These are phyloP conservation scores for Lemur catta DNA, from an alignment of 2,797 vertebrate species.

Conservation along the genomic window DNA sequence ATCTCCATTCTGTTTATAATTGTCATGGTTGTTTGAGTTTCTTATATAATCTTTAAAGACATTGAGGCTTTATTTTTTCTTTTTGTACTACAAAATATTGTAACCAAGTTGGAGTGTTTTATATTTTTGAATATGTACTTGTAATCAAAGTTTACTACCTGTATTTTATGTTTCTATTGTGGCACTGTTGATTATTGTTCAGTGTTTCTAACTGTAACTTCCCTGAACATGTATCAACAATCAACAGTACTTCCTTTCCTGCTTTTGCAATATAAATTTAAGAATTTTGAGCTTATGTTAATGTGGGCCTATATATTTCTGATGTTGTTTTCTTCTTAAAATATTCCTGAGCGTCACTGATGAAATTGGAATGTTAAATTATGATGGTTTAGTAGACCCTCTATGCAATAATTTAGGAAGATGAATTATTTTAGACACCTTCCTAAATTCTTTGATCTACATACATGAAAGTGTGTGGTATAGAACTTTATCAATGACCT, in stretches of 20 bases:
- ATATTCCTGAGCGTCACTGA: neutral
- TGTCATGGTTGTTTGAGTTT: neutral
- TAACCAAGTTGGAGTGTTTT: neutral
- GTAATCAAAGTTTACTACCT: neutral
- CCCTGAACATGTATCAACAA: neutral
- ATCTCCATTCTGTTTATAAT: neutral
- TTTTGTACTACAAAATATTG: neutral
- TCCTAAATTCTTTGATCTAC: neutral
- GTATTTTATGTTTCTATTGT: neutral
- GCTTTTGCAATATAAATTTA: conserved; percentile 23
- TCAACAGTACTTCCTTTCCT: neutral
- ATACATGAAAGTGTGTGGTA: neutral
- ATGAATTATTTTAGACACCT: neutral
- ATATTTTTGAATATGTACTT: neutral
- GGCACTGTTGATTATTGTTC: neutral
- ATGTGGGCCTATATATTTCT: neutral
- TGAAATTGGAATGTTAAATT: conserved; percentile 38
- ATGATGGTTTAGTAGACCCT: neutral
- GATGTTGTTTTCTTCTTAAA: conserved; percentile 41
- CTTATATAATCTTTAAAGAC: neutral
- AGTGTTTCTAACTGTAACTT: conserved; percentile 4
- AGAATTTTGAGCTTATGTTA: neutral
- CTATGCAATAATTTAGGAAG: conserved; percentile 17
- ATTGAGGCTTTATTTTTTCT: neutral
- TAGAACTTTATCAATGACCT: conserved; percentile 18